These are phyloP conservation scores for Caenorhabditis sp. DNA, from an alignment of 2,888 invertebrate species.

Conservation along the genomic window DNA sequence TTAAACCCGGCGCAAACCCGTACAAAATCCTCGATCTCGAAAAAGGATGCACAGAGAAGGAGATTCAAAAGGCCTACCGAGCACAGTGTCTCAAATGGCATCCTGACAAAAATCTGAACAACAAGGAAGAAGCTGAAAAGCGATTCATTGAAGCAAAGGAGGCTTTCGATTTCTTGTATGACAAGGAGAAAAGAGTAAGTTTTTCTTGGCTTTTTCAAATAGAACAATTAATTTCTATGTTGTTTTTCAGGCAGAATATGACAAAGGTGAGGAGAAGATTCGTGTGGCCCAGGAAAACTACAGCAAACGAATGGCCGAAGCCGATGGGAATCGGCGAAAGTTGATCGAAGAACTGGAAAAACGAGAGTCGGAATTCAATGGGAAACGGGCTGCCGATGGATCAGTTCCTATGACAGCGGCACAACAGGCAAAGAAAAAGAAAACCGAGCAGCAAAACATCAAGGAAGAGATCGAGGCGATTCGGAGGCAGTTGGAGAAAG, in stretches of 20 bases:
- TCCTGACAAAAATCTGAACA: conserved; percentile 76
- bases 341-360: conserved; percentile 69
- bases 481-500: conserved; percentile 61
- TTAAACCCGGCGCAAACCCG: conserved; percentile 66
- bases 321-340: conserved; percentile 68
- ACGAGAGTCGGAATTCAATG: conserved; percentile 66
- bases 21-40: conserved; percentile 71
- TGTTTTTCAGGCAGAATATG: conserved; percentile 71
- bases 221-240: background rate
- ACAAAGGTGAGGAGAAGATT: conserved; percentile 57
- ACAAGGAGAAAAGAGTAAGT: conserved; percentile 69
- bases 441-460: conserved; percentile 26
- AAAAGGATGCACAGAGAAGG: conserved; percentile 71
- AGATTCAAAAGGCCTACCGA: conserved; percentile 74
- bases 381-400: conserved; percentile 39
- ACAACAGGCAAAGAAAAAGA: conserved; percentile 51
- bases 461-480: conserved; percentile 69
- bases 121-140: conserved; percentile 69
- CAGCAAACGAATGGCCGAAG: conserved; percentile 69
- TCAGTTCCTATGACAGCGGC: conserved; percentile 36
- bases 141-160: conserved; percentile 74
- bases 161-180: conserved; percentile 73
- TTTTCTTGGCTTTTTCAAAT: background rate
- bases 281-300: conserved; percentile 61
- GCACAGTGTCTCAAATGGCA: conserved; percentile 76